Evolutionary conservation across 1,140 invertebrate species (phyloP).

Genomic region (Oncopodura yosiiana): DNA sequence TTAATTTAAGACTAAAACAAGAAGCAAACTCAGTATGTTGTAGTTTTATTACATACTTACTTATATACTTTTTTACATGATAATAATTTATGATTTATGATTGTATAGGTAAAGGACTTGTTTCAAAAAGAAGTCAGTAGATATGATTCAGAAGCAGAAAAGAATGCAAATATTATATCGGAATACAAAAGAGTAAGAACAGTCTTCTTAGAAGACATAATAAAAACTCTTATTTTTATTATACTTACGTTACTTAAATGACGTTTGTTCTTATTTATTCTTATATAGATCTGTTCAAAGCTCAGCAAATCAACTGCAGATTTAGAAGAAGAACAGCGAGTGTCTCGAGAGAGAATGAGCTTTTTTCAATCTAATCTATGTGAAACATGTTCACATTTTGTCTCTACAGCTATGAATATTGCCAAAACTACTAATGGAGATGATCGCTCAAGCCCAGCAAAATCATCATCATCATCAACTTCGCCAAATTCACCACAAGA

Average conservation of each 20-base stretch:
- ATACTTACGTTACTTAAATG: neutral
- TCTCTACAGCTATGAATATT: conserved; percentile 22
- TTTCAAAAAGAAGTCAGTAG: conserved; percentile 65
- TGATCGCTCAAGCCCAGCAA: conserved; percentile 1
- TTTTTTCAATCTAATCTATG: conserved; percentile 34
- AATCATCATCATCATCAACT: neutral
- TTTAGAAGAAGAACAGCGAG: conserved; percentile 68
- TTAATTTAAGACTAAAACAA: conserved; percentile 64
- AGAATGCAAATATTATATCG: conserved; percentile 65
- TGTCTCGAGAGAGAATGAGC: conserved; percentile 28
- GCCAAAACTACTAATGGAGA: neutral
- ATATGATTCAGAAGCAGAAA: conserved; percentile 59
- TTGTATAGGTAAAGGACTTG: conserved; percentile 64
- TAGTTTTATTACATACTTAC: neutral
- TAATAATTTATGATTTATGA: neutral
- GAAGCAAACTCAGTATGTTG: conserved; percentile 57
- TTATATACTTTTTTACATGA: neutral
- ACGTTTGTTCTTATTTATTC: conserved; percentile 11
- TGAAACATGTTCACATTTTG: conserved; percentile 26
- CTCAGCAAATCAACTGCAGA: conserved; percentile 51
- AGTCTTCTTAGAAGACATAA: neutral
- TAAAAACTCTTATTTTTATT: neutral
- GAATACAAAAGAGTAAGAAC: conserved; percentile 74
- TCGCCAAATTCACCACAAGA: neutral
- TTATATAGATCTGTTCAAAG: conserved; percentile 65